phyloP scores from a whole-genome alignment of 2,888 invertebrate genomes.

The Loripinus fragilis region DNA sequence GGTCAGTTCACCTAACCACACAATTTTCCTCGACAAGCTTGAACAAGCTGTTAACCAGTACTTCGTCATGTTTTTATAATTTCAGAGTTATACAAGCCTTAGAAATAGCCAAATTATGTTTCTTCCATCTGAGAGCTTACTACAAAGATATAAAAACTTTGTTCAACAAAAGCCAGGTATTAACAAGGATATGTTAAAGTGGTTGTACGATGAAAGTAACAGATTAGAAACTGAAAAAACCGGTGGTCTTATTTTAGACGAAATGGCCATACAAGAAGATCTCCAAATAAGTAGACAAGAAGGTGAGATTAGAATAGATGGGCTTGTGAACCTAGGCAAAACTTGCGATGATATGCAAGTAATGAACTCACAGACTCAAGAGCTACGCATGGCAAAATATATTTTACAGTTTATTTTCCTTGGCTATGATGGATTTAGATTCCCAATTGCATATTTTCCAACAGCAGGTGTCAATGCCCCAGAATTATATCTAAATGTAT shows the following conservation, averaged over 20 bases:
- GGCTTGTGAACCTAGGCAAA: conserved; percentile 31
- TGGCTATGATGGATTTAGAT: conserved; percentile 36
- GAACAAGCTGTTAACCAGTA: too few relatives aligned
- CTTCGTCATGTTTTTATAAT: too few relatives aligned
- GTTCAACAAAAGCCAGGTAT: conserved; percentile 13
- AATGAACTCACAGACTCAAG: conserved; percentile 18
- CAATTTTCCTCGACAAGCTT: too few relatives aligned
- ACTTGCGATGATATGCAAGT: conserved; percentile 28
- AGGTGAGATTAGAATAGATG: conserved; percentile 26
- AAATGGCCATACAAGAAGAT: conserved; percentile 45
- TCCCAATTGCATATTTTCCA: conserved; percentile 43
- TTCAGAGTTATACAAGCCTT: background rate
- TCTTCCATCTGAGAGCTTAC: background rate
- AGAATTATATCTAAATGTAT: conserved; percentile 41
- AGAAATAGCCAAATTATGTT: background rate
- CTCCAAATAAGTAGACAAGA: conserved; percentile 27
- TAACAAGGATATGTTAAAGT: background rate
- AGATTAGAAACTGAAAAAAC: background rate
- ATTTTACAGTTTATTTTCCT: conserved; percentile 38
- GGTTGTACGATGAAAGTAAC: conserved; percentile 7
- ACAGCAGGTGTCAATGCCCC: conserved; percentile 28
- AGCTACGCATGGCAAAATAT: conserved; percentile 33
- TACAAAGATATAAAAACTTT: background rate
- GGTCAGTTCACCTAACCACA: too few relatives aligned
- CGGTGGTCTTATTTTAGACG: conserved; percentile 40